Percentiles rank a stretch among this genome's conserved stretches.
Conservation (phyloP, 2,797 vertebrate species). For the Acanthornis magna region DNA sequence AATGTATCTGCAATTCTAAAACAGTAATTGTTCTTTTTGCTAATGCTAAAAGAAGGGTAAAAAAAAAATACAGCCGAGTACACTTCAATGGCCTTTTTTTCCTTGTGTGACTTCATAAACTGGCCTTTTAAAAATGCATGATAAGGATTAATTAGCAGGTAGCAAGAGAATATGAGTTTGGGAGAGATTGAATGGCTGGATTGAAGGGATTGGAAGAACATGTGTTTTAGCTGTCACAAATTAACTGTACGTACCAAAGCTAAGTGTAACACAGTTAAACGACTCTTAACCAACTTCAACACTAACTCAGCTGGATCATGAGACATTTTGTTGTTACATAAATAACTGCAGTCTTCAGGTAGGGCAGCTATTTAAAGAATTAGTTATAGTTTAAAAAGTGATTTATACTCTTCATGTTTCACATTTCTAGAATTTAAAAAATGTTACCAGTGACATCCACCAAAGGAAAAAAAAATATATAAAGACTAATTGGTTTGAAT, state of each 20-base stretch:
- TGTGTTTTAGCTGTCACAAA: neutral
- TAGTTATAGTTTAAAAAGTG: neutral
- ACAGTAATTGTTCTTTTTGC: neutral
- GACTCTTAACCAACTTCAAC: neutral
- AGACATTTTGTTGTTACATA: neutral
- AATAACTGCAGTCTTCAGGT: neutral
- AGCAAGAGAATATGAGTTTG: neutral
- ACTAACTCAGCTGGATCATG: neutral
- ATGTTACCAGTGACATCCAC: neutral
- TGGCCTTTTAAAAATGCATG: neutral
- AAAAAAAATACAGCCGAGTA: neutral
- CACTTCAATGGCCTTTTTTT: neutral
- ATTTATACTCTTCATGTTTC: neutral
- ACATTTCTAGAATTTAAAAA: neutral
- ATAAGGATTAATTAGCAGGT: neutral
- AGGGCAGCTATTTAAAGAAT: neutral
- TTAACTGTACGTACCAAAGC: neutral
- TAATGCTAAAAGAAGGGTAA: neutral
- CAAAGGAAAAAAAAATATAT: neutral
- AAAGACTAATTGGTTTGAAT: neutral
- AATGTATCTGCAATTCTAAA: neutral
- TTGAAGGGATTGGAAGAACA: neutral
- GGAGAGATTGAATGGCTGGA: neutral
- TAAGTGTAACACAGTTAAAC: rapidly evolving
- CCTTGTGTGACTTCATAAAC: neutral